Evolutionary conservation across 1,140 invertebrate species (phyloP).

Genomic region (Aphaenogaster ashmeadi): DNA sequence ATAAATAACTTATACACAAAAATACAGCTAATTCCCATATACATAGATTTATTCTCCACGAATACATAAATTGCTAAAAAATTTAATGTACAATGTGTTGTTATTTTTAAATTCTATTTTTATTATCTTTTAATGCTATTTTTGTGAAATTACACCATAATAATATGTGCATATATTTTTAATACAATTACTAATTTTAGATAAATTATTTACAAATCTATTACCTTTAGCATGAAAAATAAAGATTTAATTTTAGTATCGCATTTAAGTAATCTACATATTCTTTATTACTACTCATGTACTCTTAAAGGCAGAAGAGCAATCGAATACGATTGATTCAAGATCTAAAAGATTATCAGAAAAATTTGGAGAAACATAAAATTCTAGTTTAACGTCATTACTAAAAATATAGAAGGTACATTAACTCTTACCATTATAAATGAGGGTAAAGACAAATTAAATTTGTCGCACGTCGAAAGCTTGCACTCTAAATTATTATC

Average conservation of each 20-base stretch:
- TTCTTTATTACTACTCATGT: neutral
- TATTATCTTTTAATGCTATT: neutral
- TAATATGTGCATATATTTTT: neutral
- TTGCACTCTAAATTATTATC: constrained; percentile 70
- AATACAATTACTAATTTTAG: neutral
- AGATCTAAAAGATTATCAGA: constrained; percentile 21
- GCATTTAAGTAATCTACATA: neutral
- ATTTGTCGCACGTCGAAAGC: constrained; percentile 44
- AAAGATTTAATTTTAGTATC: neutral
- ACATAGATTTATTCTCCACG: neutral
- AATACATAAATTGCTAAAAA: neutral
- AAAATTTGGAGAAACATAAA: neutral
- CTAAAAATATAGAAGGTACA: neutral
- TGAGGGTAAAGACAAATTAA: constrained; percentile 72
- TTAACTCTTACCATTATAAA: constrained; percentile 67
- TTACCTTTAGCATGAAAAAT: neutral
- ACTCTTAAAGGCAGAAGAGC: constrained; percentile 3
- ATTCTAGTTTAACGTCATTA: neutral
- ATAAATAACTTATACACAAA: neutral
- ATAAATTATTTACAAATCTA: neutral
- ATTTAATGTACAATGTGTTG: neutral
- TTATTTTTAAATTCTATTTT: constrained; percentile 2
- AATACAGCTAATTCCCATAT: neutral
- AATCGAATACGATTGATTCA: constrained; percentile 49
- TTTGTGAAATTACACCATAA: constrained; percentile 1